These are phyloP conservation scores for Palloptera scutellata DNA, from an alignment of 2,888 invertebrate genomes.

Conservation along the genomic window DNA sequence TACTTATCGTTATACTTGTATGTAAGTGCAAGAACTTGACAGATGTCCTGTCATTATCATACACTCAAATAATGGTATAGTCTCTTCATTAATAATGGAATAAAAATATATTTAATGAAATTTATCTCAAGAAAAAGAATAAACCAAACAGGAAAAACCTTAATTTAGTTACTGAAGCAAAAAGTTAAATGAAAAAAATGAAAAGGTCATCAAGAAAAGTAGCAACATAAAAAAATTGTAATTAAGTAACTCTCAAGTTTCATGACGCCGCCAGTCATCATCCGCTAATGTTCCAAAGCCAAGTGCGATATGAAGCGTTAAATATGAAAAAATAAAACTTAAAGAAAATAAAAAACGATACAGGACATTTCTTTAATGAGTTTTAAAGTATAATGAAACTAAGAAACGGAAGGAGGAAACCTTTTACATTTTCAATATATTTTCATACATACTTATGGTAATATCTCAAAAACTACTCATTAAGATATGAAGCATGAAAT, in stretches of 20 bases:
- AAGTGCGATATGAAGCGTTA: conserved; percentile 1
- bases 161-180: neutral
- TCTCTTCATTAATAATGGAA: neutral
- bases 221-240: neutral
- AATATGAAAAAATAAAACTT: neutral
- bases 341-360: too few relatives aligned
- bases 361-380: too few relatives aligned
- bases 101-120: neutral
- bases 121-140: neutral
- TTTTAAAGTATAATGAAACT: too few relatives aligned
- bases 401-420: too few relatives aligned
- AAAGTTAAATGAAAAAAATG: too few relatives aligned
- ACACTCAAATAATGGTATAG: conserved; percentile 2
- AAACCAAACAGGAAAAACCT: neutral
- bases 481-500: too few relatives aligned
- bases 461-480: too few relatives aligned
- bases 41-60: conserved; percentile 16
- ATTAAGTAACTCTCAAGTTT: too few relatives aligned
- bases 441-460: too few relatives aligned
- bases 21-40: conserved; percentile 2
- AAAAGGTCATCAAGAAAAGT: neutral
- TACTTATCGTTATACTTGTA: conserved; percentile 9
- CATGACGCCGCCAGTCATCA: too few relatives aligned
- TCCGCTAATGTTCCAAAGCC: too few relatives aligned
- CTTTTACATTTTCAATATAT: too few relatives aligned